These are phyloP conservation scores for Nicator chloris DNA, from an alignment of 2,113 vertebrate genomes.

Conservation along the genomic window DNA sequence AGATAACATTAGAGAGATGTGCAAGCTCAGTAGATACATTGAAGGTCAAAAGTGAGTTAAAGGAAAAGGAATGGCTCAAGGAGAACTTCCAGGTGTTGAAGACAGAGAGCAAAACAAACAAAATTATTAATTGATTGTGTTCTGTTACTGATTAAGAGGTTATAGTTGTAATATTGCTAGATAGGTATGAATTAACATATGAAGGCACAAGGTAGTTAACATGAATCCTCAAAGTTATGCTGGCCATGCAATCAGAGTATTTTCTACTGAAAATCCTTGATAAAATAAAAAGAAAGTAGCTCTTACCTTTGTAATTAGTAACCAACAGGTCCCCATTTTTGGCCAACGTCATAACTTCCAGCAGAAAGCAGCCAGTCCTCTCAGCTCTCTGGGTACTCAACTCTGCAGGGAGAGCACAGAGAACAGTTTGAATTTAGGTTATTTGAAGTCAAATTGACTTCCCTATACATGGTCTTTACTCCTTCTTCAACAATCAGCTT, in stretches of 20 bases:
- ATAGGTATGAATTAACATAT: background rate
- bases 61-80: background rate
- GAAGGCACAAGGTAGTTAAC: background rate
- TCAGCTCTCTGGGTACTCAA: background rate
- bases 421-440: background rate
- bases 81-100: background rate
- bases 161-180: background rate
- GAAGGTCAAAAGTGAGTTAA: background rate
- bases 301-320: background rate
- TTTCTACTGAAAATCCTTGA: background rate
- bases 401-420: background rate
- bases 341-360: background rate
- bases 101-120: background rate
- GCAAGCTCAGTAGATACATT: background rate
- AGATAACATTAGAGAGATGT: fast-evolving
- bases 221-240: background rate
- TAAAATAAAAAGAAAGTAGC: background rate
- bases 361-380: background rate
- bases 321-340: background rate
- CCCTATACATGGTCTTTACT: background rate
- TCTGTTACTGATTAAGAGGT: background rate
- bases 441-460: background rate
- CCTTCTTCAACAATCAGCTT: background rate
- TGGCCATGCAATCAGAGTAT: background rate
- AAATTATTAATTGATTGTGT: background rate